Conservation (phyloP, 2,797 vertebrate genomes). For the Dryobates pubescens region DNA sequence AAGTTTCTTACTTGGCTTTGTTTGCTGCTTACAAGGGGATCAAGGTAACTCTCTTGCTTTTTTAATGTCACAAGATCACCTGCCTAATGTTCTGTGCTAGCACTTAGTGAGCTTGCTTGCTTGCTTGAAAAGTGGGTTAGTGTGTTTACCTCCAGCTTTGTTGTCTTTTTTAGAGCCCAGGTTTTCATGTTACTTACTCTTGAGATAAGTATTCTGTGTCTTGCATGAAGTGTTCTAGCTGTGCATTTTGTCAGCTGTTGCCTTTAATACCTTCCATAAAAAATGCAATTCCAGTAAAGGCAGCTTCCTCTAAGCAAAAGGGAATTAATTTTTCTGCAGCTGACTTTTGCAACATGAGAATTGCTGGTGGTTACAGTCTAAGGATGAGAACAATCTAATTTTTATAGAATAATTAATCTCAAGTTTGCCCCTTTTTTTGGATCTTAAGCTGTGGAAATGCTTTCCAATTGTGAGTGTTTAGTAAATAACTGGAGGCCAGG, state of each 20-base stretch:
- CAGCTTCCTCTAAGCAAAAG: neutral
- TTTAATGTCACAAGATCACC: conserved; percentile 14
- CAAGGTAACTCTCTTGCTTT: conserved; percentile 82
- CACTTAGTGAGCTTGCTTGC: neutral
- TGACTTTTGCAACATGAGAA: neutral
- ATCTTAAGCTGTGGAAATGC: neutral
- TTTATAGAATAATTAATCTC: neutral
- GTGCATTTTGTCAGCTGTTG: neutral
- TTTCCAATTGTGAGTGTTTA: neutral
- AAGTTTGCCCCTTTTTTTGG: neutral
- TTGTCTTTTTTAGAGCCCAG: neutral
- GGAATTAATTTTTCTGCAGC: neutral
- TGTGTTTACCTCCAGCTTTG: neutral
- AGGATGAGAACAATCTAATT: neutral
- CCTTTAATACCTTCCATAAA: neutral
- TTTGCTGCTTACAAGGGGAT: conserved; percentile 89
- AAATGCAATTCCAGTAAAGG: neutral
- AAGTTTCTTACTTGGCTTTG: conserved; percentile 86
- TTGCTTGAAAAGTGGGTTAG: neutral
- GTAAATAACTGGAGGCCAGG: neutral
- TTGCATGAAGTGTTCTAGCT: neutral
- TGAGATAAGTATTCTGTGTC: neutral
- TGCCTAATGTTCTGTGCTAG: neutral
- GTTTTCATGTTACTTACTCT: neutral
- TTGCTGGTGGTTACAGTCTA: neutral